phyloP scores from a whole-genome alignment of 2,888 invertebrate genomes.

The Hylaea fasciaria region DNA sequence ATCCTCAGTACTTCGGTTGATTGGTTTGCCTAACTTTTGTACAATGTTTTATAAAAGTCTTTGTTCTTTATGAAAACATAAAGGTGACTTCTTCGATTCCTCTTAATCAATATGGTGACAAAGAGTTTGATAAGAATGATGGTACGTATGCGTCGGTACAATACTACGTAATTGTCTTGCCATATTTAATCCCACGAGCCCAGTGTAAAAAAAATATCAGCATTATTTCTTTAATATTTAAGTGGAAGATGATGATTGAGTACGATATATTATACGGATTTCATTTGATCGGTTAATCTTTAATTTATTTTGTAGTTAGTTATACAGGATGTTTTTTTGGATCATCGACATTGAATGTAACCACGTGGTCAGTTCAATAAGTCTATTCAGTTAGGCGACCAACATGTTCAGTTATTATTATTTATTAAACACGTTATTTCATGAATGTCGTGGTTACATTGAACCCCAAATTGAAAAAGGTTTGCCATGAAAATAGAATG shows the following conservation, averaged over 20 bases:
- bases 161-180: constrained; percentile 56
- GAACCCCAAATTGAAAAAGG: constrained; percentile 30
- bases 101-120: constrained; percentile 30
- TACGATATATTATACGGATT: constrained; percentile 48
- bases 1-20: constrained; percentile 8
- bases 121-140: constrained; percentile 33
- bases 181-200: constrained; percentile 52
- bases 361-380: constrained; percentile 6
- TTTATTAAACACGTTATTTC: constrained; percentile 3
- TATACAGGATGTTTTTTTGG: constrained; percentile 28
- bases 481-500: constrained; percentile 73
- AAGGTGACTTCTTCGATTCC: constrained; percentile 26
- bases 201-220: constrained; percentile 53
- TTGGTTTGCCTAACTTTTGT: constrained; percentile 2
- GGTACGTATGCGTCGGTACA: constrained; percentile 27
- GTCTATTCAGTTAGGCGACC: not conserved
- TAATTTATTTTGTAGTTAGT: constrained; percentile 27
- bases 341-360: constrained; percentile 18
- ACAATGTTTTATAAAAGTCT: constrained; percentile 9
- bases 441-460: constrained; percentile 28
- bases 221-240: constrained; percentile 49
- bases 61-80: constrained; percentile 24
- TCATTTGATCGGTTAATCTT: constrained; percentile 47
- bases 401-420: not conserved
- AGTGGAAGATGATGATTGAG: constrained; percentile 49